phyloP scores from a whole-genome alignment of 2,113 vertebrate genomes.

The Toxotes chatareus region DNA sequence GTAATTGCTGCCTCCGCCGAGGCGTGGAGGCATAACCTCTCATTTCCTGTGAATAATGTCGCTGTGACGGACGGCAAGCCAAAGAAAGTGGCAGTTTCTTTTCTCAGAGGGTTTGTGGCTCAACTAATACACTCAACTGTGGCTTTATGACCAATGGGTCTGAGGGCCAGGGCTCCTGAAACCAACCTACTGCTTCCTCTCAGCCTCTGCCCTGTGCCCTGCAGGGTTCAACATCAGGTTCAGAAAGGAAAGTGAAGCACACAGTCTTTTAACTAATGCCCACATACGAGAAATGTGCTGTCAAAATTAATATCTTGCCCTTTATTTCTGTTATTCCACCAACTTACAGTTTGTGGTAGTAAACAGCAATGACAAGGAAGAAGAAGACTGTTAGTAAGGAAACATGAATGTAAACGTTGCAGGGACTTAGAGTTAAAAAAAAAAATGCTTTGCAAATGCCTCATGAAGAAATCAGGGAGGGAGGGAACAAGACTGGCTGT shows the following conservation, averaged over 20 bases:
- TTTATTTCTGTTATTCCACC: background rate
- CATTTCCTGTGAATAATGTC: constrained; percentile 83
- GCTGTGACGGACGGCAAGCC: constrained; percentile 63
- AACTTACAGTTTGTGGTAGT: background rate
- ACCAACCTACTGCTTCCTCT: constrained; percentile 45
- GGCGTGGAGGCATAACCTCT: constrained; percentile 77
- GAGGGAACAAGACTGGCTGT: background rate
- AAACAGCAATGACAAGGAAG: background rate
- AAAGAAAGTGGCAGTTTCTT: constrained; percentile 80
- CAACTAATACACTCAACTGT: constrained; percentile 77
- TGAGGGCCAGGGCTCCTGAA: constrained; percentile 56
- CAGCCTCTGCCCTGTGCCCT: constrained; percentile 19
- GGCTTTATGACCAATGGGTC: constrained; percentile 72
- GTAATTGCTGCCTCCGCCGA: constrained; percentile 77
- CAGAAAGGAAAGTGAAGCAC: constrained; percentile 11
- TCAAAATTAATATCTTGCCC: background rate
- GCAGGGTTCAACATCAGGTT: constrained; percentile 46
- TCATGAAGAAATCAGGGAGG: constrained; percentile 5
- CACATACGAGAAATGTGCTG: background rate
- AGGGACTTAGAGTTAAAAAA: background rate
- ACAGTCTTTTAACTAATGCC: background rate
- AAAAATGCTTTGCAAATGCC: background rate
- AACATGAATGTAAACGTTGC: background rate
- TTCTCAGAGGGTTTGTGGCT: constrained; percentile 79
- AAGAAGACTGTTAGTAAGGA: background rate